Percentiles rank a stretch among this genome's conserved stretches.
Evolutionary conservation across 2,888 invertebrate genomes (phyloP).

Genomic region (Drosophila kambysellisi): DNA sequence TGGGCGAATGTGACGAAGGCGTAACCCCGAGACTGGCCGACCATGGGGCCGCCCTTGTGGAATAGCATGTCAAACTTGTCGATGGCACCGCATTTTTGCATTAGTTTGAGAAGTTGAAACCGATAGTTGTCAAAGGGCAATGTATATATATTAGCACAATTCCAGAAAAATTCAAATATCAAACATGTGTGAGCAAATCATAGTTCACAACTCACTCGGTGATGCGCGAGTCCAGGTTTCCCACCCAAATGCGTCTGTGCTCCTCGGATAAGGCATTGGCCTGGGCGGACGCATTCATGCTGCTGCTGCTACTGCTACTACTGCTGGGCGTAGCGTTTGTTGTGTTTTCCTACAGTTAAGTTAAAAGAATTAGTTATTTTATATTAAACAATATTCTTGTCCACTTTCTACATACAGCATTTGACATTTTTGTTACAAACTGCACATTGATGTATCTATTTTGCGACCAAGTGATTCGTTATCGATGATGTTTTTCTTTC

Average conservation of each 20-base stretch:
- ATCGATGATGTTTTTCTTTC: background rate
- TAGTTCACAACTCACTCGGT: slow-evolving; percentile 93
- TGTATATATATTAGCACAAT: slow-evolving; percentile 48
- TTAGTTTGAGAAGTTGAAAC: slow-evolving; percentile 98
- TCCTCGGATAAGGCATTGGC: slow-evolving; percentile 73
- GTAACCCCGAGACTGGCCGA: slow-evolving; percentile 96
- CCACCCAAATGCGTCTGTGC: slow-evolving; percentile 91
- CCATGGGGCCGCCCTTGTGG: slow-evolving; percentile 95
- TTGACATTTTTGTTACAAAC: slow-evolving; percentile 20
- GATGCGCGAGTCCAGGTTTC: slow-evolving; percentile 94
- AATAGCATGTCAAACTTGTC: slow-evolving; percentile 98
- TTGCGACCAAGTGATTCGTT: too few relatives aligned
- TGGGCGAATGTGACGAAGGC: slow-evolving; percentile 94
- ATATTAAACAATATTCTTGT: background rate
- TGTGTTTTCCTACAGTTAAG: slow-evolving; percentile 19
- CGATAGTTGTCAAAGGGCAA: slow-evolving; percentile 87
- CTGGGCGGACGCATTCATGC: background rate
- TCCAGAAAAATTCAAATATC: background rate
- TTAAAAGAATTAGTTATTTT: background rate
- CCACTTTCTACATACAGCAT: slow-evolving; percentile 4
- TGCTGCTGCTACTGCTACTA: slow-evolving; percentile 11
- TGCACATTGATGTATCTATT: slow-evolving; percentile 8
- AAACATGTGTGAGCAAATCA: background rate
- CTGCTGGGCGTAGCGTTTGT: slow-evolving; percentile 6
- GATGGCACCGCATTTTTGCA: slow-evolving; percentile 96